A percentile compares a stretch with the other conserved stretches of the same genome.
phyloP scores from a whole-genome alignment of 2,113 vertebrate species.

The Sphyrna mokarran region DNA sequence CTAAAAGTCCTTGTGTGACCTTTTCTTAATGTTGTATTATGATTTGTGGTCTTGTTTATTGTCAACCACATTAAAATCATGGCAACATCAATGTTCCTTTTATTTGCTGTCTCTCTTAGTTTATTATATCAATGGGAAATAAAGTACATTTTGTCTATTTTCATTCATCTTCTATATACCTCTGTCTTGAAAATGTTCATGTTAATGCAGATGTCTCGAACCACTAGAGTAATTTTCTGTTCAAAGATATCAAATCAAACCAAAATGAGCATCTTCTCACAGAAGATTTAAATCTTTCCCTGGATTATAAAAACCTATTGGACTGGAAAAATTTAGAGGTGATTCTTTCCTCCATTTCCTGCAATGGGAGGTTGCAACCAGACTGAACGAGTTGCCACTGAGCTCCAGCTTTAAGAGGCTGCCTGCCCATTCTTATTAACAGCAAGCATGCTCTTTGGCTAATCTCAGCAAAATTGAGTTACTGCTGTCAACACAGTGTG shows the following conservation, averaged over 20 bases:
- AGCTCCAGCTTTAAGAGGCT: too few relatives aligned
- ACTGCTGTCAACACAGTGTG: too few relatives aligned
- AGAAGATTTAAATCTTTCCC: not conserved
- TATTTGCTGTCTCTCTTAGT: not conserved
- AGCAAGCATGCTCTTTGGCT: too few relatives aligned
- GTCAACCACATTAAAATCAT: not conserved
- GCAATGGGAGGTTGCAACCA: too few relatives aligned
- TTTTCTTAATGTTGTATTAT: not conserved
- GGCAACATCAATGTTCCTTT: not conserved
- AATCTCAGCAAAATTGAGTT: too few relatives aligned
- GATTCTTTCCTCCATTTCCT: too few relatives aligned
- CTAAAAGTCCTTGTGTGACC: not conserved
- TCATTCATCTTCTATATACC: not conserved
- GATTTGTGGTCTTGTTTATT: not conserved
- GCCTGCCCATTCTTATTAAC: too few relatives aligned
- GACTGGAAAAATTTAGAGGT: too few relatives aligned
- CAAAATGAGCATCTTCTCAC: not conserved
- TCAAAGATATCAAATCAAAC: not conserved
- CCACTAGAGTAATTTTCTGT: not conserved
- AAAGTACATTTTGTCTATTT: not conserved
- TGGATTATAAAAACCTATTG: not conserved
- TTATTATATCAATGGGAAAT: not conserved
- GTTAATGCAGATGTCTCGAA: not conserved
- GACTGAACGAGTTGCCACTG: too few relatives aligned
- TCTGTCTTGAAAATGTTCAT: not conserved